These are phyloP conservation scores for Cosmopolites sordidus DNA, from an alignment of 2,888 invertebrate species.

Conservation along the genomic window DNA sequence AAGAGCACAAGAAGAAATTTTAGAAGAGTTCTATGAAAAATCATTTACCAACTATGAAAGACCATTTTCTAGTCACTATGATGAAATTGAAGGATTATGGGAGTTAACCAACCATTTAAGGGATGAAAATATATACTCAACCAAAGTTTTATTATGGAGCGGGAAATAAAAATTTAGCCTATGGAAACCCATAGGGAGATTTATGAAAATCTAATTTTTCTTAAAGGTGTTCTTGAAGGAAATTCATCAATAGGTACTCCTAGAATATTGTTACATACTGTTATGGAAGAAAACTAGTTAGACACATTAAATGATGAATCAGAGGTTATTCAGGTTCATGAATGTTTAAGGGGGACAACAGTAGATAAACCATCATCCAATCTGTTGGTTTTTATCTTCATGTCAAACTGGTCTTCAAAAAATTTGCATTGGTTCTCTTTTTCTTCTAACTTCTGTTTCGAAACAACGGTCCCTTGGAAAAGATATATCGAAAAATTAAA, in stretches of 20 bases:
- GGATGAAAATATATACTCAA: conserved; percentile 11
- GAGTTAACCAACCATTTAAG: conserved; percentile 5
- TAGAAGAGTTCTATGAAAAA: conserved; percentile 16
- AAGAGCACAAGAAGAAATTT: conserved; percentile 3
- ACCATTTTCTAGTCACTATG: conserved; percentile 2
- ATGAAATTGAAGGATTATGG: conserved; percentile 7
- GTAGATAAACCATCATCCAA: no score
- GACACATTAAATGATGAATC: conserved; percentile 1
- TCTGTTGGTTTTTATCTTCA: no score
- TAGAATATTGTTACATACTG: conserved; percentile 5
- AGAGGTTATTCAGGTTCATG: background rate
- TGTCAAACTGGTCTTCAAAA: no score
- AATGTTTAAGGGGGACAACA: background rate
- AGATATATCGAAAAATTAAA: no score
- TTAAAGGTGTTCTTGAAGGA: conserved; percentile 6
- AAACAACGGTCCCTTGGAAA: background rate
- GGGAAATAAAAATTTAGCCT: background rate
- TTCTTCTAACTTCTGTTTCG: background rate
- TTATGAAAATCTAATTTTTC: conserved; percentile 6
- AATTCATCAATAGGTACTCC: conserved; percentile 3
- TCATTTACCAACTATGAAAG: conserved; percentile 13
- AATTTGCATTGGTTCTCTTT: no score
- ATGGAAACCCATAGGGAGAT: conserved; percentile 4
- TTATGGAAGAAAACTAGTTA: conserved; percentile 7
- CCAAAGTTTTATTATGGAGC: background rate